These are phyloP conservation scores for Alligator mississippiensis DNA, from an alignment of 2,113 vertebrate genomes.

Conservation along the genomic window DNA sequence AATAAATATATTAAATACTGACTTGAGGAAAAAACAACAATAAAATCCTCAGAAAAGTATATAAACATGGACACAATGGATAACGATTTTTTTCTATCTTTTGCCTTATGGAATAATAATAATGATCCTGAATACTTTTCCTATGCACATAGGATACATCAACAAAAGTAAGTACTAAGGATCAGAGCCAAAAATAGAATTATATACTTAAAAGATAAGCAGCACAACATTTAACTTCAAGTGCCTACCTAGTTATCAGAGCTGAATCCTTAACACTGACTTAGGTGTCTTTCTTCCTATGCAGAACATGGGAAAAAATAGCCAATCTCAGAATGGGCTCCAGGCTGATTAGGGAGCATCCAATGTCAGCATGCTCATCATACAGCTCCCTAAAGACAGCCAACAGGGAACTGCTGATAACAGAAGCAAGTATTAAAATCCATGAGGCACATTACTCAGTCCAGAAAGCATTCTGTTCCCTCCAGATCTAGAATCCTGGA, in stretches of 20 bases:
- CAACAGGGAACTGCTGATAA: not conserved
- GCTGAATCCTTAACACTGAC: not conserved
- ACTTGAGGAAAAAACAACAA: not conserved
- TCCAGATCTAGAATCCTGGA: too few relatives aligned
- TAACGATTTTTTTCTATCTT: not conserved
- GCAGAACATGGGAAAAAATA: too few relatives aligned
- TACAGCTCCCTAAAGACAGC: too few relatives aligned
- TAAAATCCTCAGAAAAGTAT: not conserved
- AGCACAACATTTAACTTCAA: not conserved
- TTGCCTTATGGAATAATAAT: not conserved
- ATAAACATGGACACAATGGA: not conserved
- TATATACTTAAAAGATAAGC: not conserved
- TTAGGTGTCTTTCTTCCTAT: not conserved
- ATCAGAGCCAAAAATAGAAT: not conserved
- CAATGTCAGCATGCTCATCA: too few relatives aligned
- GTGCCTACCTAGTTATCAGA: not conserved
- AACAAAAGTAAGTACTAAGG: not conserved
- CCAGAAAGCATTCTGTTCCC: too few relatives aligned
- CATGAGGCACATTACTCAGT: too few relatives aligned
- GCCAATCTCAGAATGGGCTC: too few relatives aligned
- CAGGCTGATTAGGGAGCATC: too few relatives aligned
- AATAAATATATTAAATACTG: not conserved
- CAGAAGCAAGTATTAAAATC: too few relatives aligned
- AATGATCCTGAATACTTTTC: not conserved
- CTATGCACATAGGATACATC: not conserved